These are phyloP conservation scores for Gobiocypris rarus DNA, from an alignment of 2,113 vertebrate genomes.

Conservation along the genomic window DNA sequence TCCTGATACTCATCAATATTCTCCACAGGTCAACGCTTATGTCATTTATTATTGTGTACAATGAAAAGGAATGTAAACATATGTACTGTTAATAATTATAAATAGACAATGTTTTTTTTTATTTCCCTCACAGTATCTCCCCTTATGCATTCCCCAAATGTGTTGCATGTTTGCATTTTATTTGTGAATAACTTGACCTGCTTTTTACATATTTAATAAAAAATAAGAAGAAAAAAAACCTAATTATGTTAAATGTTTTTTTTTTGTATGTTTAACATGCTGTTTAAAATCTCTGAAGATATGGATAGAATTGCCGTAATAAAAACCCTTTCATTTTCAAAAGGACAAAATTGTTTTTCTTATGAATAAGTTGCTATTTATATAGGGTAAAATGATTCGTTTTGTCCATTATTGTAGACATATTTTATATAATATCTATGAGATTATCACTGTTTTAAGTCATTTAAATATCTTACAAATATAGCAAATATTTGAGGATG, in stretches of 20 bases:
- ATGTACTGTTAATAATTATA: conserved; percentile 97
- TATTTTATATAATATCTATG: neutral
- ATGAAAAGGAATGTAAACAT: conserved; percentile 99
- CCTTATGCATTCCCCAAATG: conserved; percentile 89
- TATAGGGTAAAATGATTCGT: neutral
- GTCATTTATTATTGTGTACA: conserved; percentile 84
- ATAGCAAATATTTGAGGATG: no score
- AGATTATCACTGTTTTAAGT: neutral
- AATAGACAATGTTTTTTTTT: conserved; percentile 92
- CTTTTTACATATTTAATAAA: conserved; percentile 99
- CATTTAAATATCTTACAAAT: neutral
- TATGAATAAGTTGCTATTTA: neutral
- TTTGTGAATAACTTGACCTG: conserved; percentile 99
- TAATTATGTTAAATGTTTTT: conserved; percentile 82
- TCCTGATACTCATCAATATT: conserved; percentile 83
- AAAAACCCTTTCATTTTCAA: conserved; percentile 70
- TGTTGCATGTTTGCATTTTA: conserved; percentile 98
- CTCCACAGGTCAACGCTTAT: conserved; percentile 72
- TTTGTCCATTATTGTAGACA: neutral
- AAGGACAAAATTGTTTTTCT: conserved; percentile 24
- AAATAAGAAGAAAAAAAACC: conserved; percentile 80
- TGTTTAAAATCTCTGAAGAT: conserved; percentile 72
- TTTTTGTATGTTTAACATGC: conserved; percentile 78
- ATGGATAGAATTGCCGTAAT: conserved; percentile 77
- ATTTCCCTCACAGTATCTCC: conserved; percentile 74